Evolutionary conservation across 2,113 vertebrate species (phyloP).

Genomic region (Syngnathus scovelli): DNA sequence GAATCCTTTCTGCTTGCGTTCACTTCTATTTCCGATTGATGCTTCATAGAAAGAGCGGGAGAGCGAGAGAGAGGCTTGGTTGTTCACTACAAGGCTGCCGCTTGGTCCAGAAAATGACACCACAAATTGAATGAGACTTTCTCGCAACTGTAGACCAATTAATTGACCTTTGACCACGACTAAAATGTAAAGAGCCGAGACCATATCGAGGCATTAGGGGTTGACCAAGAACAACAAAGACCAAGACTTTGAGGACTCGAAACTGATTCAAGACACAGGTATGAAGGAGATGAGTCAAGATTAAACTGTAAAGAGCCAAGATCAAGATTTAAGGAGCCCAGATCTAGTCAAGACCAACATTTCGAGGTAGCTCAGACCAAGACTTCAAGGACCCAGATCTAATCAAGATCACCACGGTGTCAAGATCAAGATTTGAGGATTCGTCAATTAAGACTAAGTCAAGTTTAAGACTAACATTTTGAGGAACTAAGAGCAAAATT

Average conservation of each 20-base stretch:
- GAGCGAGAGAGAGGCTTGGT: neutral
- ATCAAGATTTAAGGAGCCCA: neutral
- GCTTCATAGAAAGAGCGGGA: neutral
- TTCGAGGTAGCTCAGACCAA: too few species aligned
- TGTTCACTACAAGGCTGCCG: neutral
- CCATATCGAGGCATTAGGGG: too few species aligned
- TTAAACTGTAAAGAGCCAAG: neutral
- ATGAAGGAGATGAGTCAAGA: neutral
- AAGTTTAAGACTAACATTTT: too few species aligned
- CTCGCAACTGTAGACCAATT: neutral
- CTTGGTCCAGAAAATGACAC: neutral
- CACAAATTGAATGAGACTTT: neutral
- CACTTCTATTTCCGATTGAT: conserved; percentile 32
- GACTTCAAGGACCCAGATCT: too few species aligned
- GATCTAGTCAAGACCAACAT: neutral
- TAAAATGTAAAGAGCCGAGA: too few species aligned
- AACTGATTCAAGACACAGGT: neutral
- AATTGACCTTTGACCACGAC: neutral
- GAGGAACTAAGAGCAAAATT: too few species aligned
- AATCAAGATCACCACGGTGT: too few species aligned
- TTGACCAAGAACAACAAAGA: neutral
- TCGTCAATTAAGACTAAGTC: too few species aligned
- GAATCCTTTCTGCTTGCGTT: conserved; percentile 31
- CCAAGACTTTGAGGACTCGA: neutral
- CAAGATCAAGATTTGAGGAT: too few species aligned